Evolutionary conservation across 2,797 vertebrate species (phyloP).

Genomic region (Pseudochirops cupreus): DNA sequence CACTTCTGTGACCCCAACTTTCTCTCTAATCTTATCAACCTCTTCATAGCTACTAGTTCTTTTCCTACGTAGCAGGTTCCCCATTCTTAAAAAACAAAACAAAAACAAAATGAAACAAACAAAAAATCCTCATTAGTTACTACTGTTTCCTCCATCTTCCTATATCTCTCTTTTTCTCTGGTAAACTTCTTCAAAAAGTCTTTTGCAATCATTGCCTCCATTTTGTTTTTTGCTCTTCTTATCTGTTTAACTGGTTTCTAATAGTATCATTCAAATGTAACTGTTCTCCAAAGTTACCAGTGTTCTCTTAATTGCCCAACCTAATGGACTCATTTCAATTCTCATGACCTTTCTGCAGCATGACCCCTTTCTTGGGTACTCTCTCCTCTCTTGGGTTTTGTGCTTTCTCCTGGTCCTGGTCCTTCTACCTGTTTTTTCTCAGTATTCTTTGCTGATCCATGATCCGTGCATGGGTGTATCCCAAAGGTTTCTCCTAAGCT

Average conservation of each 20-base stretch:
- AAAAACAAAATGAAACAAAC: background rate
- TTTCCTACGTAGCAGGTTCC: background rate
- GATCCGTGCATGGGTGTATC: background rate
- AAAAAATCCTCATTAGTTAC: background rate
- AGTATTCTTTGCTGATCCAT: background rate
- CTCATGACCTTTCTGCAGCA: background rate
- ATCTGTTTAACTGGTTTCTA: background rate
- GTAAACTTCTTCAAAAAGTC: background rate
- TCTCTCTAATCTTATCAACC: background rate
- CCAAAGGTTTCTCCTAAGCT: background rate
- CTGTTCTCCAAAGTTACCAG: background rate
- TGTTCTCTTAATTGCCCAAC: background rate
- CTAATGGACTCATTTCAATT: background rate
- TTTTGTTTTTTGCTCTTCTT: background rate
- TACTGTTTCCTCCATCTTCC: background rate
- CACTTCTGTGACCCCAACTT: background rate
- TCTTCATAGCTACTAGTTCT: background rate
- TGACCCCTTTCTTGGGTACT: background rate
- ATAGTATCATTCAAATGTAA: background rate
- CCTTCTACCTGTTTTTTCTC: background rate
- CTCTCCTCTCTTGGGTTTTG: background rate
- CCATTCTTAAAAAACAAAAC: background rate
- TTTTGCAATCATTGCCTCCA: background rate
- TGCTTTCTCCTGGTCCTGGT: background rate
- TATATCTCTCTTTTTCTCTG: background rate